Evolutionary conservation across 2,888 invertebrate species (phyloP), one percentile per base, ranked within the genome.

Genomic region (Capitulum mitella): DNA sequence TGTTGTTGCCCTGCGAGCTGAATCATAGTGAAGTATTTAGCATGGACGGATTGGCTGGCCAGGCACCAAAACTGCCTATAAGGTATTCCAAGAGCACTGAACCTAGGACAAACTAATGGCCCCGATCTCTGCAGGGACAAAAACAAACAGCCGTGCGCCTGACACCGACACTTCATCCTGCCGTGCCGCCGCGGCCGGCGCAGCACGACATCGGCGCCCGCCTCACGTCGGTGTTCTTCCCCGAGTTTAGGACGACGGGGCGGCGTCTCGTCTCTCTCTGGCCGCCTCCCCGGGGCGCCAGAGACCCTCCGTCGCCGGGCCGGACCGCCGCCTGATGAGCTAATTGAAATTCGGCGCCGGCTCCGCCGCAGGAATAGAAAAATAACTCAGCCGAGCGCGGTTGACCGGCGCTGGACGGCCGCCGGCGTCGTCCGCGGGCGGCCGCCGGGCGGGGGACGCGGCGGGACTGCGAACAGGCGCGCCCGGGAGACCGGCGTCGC

Each of bases 301-400:
- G n/a, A n/a, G n/a, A n/a, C 32, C 5, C 5, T 14, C 64, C 34
- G 32, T 2, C 32, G 34, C 19, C 64, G 32, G 19, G 34, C 16
- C 19, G 64, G 19, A 34, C 64, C 64, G 64, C 64, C 64, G 32
- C 16, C 64, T 34, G 64, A 64, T 64, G 64, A 64, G 34, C 64
- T 64, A 34, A 64, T 64, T 64, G 64, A 64, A 64, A 64, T 64
- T 64, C 64, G 34, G 0, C 64, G 64, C 64, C 64, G 64, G 6
- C 16, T 32, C 64, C 64, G 64, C 64, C 64, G 32, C 64, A 29
- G 32, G 64, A 64, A 64, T 64, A 64, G 34, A 64, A 64, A 64
- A 64, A 64, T 64, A 64, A 64, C 34, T 64, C 64, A 64, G 64
- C 29, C 64, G 64, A 19, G 10, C 32, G 32, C 34, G 64, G 64